These are phyloP conservation scores for Trissolcus brochymenae DNA, from an alignment of 2,888 invertebrate species.

Conservation along the genomic window DNA sequence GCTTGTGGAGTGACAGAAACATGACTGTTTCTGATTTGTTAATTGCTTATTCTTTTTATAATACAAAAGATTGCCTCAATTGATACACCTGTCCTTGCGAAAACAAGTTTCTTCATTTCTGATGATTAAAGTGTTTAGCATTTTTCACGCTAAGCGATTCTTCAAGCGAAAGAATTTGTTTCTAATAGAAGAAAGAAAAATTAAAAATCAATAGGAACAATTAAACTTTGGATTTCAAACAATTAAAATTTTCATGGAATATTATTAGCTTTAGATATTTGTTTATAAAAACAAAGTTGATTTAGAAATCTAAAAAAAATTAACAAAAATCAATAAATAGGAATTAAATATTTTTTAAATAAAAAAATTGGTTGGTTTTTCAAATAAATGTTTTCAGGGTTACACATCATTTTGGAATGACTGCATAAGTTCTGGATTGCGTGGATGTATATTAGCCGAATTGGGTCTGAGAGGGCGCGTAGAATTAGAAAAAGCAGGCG, in stretches of 20 bases:
- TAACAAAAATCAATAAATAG: not conserved
- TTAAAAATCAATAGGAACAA: not conserved
- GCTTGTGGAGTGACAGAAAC: not conserved
- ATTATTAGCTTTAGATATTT: not conserved
- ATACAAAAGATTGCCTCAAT: not conserved
- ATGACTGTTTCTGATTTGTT: not conserved
- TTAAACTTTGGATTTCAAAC: not conserved
- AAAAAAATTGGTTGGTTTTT: too few species aligned
- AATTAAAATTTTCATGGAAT: not conserved
- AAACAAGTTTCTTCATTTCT: slow-evolving; percentile 11
- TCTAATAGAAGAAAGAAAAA: not conserved
- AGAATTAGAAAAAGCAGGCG: slow-evolving; percentile 97
- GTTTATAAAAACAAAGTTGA: not conserved
- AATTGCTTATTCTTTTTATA: not conserved
- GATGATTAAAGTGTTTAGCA: not conserved
- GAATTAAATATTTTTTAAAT: too few species aligned
- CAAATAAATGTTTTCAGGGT: slow-evolving; percentile 80
- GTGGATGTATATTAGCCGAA: slow-evolving; percentile 99
- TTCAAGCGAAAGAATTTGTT: not conserved
- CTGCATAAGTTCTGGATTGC: slow-evolving; percentile 98
- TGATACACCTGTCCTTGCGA: slow-evolving; percentile 1
- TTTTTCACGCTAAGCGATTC: not conserved
- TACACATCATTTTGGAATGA: slow-evolving; percentile 99
- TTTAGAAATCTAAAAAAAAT: not conserved
- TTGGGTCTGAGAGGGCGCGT: slow-evolving; percentile 95